Conservation (phyloP, 2,888 invertebrate species). For the Helobdella robusta region DNA sequence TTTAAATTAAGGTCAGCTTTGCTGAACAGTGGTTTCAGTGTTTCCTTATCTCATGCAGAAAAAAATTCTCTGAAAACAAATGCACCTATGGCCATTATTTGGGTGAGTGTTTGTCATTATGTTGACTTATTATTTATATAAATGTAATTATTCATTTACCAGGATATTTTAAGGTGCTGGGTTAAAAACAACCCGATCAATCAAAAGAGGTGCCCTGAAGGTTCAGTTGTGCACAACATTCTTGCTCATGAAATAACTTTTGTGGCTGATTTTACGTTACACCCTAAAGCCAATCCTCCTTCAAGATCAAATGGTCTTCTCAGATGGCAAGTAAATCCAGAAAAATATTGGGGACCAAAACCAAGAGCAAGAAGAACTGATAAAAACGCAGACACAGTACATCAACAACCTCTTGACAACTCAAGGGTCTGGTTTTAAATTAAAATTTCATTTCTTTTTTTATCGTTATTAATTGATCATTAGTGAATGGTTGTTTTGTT, state of each 20-base stretch:
- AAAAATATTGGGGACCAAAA: slow-evolving; percentile 83
- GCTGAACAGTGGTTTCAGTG: slow-evolving; percentile 63
- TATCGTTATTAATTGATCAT: too few relatives aligned
- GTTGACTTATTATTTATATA: too few relatives aligned
- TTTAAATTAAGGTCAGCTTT: slow-evolving; percentile 58
- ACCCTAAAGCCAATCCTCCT: slow-evolving; percentile 67
- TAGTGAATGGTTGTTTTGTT: too few relatives aligned
- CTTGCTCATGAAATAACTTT: slow-evolving; percentile 40
- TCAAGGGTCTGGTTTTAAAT: too few relatives aligned
- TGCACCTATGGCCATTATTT: slow-evolving; percentile 73
- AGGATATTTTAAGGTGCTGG: slow-evolving; percentile 62
- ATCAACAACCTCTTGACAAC: too few relatives aligned
- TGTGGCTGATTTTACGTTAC: slow-evolving; percentile 44
- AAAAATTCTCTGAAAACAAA: slow-evolving; percentile 82
- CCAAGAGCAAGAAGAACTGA: slow-evolving; percentile 26
- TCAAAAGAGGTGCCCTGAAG: slow-evolving; percentile 38
- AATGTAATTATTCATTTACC: not conserved
- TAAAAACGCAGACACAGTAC: too few relatives aligned
- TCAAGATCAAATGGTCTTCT: slow-evolving; percentile 65
- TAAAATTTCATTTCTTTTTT: too few relatives aligned
- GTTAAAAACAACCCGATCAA: slow-evolving; percentile 48
- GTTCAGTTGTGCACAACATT: slow-evolving; percentile 40
- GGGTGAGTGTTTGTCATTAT: slow-evolving; percentile 57
- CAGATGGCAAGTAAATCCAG: slow-evolving; percentile 66
- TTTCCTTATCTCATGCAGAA: slow-evolving; percentile 81